phyloP scores from a whole-genome alignment of 2,888 invertebrate genomes.

The Unio delphinus region DNA sequence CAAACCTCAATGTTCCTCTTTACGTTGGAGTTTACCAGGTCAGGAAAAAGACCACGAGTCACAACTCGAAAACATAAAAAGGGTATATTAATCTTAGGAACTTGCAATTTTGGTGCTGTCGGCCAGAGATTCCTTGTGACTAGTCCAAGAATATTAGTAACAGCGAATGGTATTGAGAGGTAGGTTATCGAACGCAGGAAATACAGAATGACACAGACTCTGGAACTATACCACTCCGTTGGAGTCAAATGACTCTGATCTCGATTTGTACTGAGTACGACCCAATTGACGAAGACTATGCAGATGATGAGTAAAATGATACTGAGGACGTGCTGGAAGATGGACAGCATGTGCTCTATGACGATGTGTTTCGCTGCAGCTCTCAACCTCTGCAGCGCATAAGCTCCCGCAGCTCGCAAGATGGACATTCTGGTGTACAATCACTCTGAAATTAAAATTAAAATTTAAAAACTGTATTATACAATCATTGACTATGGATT shows the following conservation, averaged over 20 bases:
- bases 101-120: no score
- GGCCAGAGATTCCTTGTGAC: constrained; percentile 11
- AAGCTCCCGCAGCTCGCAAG: no score
- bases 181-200: constrained; percentile 23
- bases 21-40: constrained; percentile 29
- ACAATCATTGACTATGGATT: no score
- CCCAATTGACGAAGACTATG: constrained; percentile 18
- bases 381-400: no score
- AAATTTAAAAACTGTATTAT: no score
- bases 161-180: constrained; percentile 25
- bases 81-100: no score
- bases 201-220: constrained; percentile 17
- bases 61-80: no score
- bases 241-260: constrained; percentile 28
- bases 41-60: constrained; percentile 21
- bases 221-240: constrained; percentile 19
- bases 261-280: constrained; percentile 22
- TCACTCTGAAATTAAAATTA: no score
- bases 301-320: constrained; percentile 17
- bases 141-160: constrained; percentile 35
- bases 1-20: constrained; percentile 35
- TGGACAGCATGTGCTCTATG: background rate
- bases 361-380: no score
- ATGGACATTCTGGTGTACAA: no score
- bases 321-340: constrained; percentile 15